Conservation (phyloP, 2,888 invertebrate species). For the Rhorus exstirpatorius region DNA sequence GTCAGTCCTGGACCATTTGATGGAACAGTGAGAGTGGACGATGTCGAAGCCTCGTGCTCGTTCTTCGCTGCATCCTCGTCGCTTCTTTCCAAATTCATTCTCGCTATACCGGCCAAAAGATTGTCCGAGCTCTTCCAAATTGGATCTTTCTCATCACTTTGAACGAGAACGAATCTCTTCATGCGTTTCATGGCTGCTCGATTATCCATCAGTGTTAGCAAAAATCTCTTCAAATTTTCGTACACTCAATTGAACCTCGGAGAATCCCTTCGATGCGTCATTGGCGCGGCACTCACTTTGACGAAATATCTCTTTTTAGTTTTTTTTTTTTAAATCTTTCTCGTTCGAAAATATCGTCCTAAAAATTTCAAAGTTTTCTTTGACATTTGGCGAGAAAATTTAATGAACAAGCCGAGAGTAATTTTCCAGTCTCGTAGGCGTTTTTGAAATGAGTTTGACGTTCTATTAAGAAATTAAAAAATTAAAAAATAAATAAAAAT, state of each 20-base stretch:
- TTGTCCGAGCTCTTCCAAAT: slow-evolving; percentile 84
- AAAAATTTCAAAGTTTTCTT: background rate
- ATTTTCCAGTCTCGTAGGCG: background rate
- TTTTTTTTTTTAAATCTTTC: background rate
- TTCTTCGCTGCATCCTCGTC: slow-evolving; percentile 67
- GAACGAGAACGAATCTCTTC: slow-evolving; percentile 85
- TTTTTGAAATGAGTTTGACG: background rate
- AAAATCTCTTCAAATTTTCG: background rate
- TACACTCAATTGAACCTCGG: slow-evolving; percentile 9
- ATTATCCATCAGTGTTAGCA: slow-evolving; percentile 39
- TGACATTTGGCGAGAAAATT: no score
- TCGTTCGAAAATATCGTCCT: background rate
- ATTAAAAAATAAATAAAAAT: background rate
- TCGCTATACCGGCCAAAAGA: slow-evolving; percentile 76
- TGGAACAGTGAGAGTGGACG: slow-evolving; percentile 28
- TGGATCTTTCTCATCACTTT: slow-evolving; percentile 81
- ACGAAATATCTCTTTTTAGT: background rate
- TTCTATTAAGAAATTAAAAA: no score
- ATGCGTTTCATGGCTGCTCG: slow-evolving; percentile 80
- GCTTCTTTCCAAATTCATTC: slow-evolving; percentile 74
- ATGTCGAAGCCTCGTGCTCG: slow-evolving; percentile 43
- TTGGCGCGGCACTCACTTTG: slow-evolving; percentile 44
- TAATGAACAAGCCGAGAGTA: no score
- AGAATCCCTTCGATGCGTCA: slow-evolving; percentile 34
- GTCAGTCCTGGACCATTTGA: slow-evolving; percentile 61